Base-by-base conservation (phyloP, 2,888 invertebrate genomes). In the Rhagophthalmus giganteus region DNA sequence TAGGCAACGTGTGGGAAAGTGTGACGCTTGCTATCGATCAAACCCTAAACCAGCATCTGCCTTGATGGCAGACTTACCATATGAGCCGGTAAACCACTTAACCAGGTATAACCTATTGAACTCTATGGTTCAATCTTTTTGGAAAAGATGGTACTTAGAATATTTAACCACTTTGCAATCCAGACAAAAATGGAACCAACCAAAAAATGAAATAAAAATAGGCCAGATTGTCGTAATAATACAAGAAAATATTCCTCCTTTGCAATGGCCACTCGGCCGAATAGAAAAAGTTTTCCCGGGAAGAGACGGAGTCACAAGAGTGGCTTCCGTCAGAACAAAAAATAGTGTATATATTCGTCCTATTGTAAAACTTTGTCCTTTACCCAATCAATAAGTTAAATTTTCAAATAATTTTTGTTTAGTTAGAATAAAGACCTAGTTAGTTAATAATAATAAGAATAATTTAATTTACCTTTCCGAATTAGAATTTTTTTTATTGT, bases 311-410 rank as follows among this genome's bases (percentile, higher is more conserved):
- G 16, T 37, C 9, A 14, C 16, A 10, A 14, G 35, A 24, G 45
- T 44, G 2, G 35, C 28, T 2, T 2, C 13, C 2, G 35, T 44
- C 6, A 4, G 34, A 13, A 44, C 45, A 13, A 15, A 13, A 33
- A 11, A 7, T 11, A 9, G 24, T 1, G n/a, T 4, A 4, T 37
- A 16, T 26, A 35, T 12, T n/a, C 45, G 35, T n/a, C 45, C 45
- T 5, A 15, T 44, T 28, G 45, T 44, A 3, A 39, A 38, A 5
- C 5, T 44, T 2, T 44, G 35, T 9, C 45, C 45, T 8, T 24
- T 44, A 20, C 45, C 45, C 1, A 42, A n/a, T n/a, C n/a, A n/a
- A n/a, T n/a, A n/a, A n/a, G n/a, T n/a, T n/a, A n/a, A n/a, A n/a
- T n/a, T n/a, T n/a, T n/a, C n/a, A n/a, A n/a, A n/a, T n/a, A n/a